These are phyloP conservation scores for Myripristis murdjan DNA, from an alignment of 2,797 vertebrate species.

Conservation along the genomic window DNA sequence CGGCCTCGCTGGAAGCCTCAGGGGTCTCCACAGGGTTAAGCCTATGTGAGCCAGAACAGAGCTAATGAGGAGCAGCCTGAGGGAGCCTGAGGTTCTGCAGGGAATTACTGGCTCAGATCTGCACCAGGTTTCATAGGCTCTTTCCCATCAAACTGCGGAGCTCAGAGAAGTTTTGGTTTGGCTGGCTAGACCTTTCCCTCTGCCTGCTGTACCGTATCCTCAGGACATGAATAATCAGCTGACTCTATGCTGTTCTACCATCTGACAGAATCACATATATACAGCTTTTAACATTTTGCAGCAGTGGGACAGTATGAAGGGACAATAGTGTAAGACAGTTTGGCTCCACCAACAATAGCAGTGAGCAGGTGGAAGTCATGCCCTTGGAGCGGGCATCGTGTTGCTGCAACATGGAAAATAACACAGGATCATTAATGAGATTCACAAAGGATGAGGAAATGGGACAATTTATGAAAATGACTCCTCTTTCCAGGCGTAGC, in stretches of 20 bases:
- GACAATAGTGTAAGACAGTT: neutral
- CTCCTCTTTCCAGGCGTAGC: slow-evolving; percentile 43
- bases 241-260: slow-evolving; percentile 16
- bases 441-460: slow-evolving; percentile 57
- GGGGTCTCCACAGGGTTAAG: slow-evolving; percentile 72
- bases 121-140: slow-evolving; percentile 44
- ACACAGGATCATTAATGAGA: slow-evolving; percentile 63
- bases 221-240: slow-evolving; percentile 28
- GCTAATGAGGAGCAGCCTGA: slow-evolving; percentile 75
- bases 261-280: slow-evolving; percentile 13
- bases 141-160: slow-evolving; percentile 29
- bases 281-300: slow-evolving; percentile 20
- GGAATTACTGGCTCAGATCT: slow-evolving; percentile 61
- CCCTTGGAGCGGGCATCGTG: slow-evolving; percentile 32
- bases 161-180: slow-evolving; percentile 52
- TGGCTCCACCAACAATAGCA: slow-evolving; percentile 1
- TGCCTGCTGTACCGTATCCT: neutral
- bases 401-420: slow-evolving; percentile 45
- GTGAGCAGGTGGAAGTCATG: slow-evolving; percentile 6
- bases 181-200: slow-evolving; percentile 34
- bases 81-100: slow-evolving; percentile 50
- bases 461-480: slow-evolving; percentile 69
- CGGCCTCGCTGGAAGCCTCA: slow-evolving; percentile 57
- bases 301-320: slow-evolving; percentile 12
- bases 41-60: slow-evolving; percentile 37